Conservation (phyloP, 2,888 invertebrate genomes). For the Aethes cnicana region DNA sequence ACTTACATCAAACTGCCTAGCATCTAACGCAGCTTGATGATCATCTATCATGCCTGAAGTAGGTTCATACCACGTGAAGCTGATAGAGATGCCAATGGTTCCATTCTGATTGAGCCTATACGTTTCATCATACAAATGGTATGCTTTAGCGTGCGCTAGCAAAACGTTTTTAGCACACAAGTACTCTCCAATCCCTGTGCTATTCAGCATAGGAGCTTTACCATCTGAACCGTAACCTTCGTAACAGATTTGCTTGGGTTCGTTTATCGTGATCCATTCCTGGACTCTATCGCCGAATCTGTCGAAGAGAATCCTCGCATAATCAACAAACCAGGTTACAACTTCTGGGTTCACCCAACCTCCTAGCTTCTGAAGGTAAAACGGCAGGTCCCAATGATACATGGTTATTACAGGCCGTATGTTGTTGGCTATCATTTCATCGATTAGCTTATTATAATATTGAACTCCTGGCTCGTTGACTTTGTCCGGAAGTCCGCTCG, state of each 20-base stretch:
- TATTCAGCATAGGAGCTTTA: constrained; percentile 61
- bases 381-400: constrained; percentile 85
- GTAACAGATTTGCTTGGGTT: constrained; percentile 70
- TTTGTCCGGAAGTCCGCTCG: constrained; percentile 75
- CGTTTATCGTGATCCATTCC: constrained; percentile 83
- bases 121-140: constrained; percentile 60
- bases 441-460: constrained; percentile 85
- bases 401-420: constrained; percentile 83
- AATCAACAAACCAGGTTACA: constrained; percentile 80
- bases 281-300: constrained; percentile 74
- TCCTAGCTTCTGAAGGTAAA: constrained; percentile 77
- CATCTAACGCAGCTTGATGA: constrained; percentile 73
- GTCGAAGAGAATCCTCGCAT: constrained; percentile 76
- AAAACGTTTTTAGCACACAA: constrained; percentile 78
- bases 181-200: constrained; percentile 74
- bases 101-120: constrained; percentile 52
- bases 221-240: constrained; percentile 57
- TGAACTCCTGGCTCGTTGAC: constrained; percentile 82
- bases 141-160: constrained; percentile 79
- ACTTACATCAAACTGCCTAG: constrained; percentile 79
- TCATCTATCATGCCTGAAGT: constrained; percentile 70
- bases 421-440: constrained; percentile 76
- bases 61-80: constrained; percentile 75
- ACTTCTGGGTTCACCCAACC: constrained; percentile 83
- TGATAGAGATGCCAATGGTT: constrained; percentile 57